Conservation (phyloP, 1,140 invertebrate species). For the Ceratitis capitata region DNA sequence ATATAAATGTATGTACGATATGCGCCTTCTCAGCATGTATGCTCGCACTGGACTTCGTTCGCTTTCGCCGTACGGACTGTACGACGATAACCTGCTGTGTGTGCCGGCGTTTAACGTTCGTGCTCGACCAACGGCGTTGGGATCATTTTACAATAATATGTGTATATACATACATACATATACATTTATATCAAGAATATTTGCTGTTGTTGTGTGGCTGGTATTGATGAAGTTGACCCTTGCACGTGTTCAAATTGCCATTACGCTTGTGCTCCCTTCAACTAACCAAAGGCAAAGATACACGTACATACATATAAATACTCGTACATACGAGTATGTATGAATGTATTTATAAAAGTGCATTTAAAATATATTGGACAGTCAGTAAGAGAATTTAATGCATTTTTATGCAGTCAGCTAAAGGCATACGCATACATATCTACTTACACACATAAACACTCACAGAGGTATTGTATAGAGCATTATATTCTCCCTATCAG, state of each 20-base stretch:
- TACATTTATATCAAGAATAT: no score
- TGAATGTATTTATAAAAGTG: no score
- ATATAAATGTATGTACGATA: not conserved
- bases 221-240: conserved; percentile 25
- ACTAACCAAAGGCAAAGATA: not conserved
- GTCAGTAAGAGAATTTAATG: conserved; percentile 22
- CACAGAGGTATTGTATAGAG: not conserved
- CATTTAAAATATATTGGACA: conserved; percentile 23
- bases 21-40: not conserved
- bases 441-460: not conserved
- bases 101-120: not conserved
- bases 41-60: not conserved
- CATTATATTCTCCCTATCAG: not conserved
- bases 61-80: not conserved
- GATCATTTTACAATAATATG: not conserved
- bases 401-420: conserved; percentile 14
- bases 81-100: conserved; percentile 36
- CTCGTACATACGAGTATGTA: no score
- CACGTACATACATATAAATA: not conserved
- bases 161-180: no score
- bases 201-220: not conserved
- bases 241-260: conserved; percentile 40
- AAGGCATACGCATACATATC: not conserved
- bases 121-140: not conserved
- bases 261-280: not conserved